phyloP scores from a whole-genome alignment of 2,797 vertebrate species.

The Smutsia temminckii region DNA sequence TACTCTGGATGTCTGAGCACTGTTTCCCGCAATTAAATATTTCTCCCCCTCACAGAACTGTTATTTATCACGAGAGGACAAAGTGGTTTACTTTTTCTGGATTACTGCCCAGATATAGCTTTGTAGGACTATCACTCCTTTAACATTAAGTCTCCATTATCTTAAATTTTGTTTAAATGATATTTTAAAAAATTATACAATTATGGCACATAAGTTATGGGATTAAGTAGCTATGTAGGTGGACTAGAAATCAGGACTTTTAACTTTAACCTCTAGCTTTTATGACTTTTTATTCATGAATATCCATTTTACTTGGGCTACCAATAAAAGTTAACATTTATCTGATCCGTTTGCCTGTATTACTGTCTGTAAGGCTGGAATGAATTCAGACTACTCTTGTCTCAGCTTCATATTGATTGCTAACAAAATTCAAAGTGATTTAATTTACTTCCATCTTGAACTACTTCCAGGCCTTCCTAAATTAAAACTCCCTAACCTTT shows the following conservation, averaged over 20 bases:
- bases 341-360: constrained; percentile 54
- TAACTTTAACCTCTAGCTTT: constrained; percentile 54
- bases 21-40: not conserved
- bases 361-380: constrained; percentile 78
- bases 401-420: constrained; percentile 80
- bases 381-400: constrained; percentile 77
- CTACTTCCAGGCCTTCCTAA: constrained; percentile 57
- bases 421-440: constrained; percentile 73
- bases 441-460: constrained; percentile 66
- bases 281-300: not conserved
- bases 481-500: constrained; percentile 82
- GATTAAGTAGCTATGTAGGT: constrained; percentile 45
- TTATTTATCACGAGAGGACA: not conserved
- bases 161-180: constrained; percentile 25
- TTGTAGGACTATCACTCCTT: not conserved
- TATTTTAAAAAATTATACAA: not conserved
- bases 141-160: not conserved
- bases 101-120: not conserved
- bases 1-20: not conserved
- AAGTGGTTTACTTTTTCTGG: not conserved
- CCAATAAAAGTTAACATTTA: constrained; percentile 76
- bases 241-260: constrained; percentile 68
- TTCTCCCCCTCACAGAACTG: not conserved
- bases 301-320: constrained; percentile 56
- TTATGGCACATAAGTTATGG: not conserved